Conservation (phyloP, 2,113 vertebrate genomes). For the Phoxinus phoxinus region DNA sequence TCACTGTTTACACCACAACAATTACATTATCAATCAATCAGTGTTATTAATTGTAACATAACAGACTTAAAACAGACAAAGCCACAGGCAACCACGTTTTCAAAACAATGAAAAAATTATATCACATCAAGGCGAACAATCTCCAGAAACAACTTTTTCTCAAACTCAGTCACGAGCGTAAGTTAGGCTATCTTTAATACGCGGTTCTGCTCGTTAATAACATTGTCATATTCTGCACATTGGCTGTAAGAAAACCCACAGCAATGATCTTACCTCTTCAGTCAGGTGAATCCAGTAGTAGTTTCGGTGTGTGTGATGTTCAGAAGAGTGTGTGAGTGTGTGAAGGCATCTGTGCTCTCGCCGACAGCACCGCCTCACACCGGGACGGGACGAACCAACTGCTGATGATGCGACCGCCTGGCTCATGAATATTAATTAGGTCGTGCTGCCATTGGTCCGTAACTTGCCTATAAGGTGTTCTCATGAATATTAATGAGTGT, state of each 20-base stretch:
- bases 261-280: not conserved
- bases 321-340: not conserved
- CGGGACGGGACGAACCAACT: not conserved
- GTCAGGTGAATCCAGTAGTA: not conserved
- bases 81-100: not conserved
- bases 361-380: slow-evolving; percentile 13
- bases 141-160: not conserved
- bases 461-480: not conserved
- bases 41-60: not conserved
- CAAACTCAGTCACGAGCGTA: not conserved
- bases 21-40: not conserved
- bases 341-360: slow-evolving; percentile 12
- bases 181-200: too few relatives aligned
- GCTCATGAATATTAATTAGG: slow-evolving; percentile 36
- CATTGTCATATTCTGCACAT: too few relatives aligned
- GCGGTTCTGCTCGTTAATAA: not conserved
- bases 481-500: not conserved
- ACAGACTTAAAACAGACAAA: not conserved
- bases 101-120: not conserved
- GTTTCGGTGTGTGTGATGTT: not conserved
- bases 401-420: not conserved
- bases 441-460: not conserved
- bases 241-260: not conserved
- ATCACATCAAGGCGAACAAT: not conserved
- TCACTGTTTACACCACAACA: not conserved